phyloP scores from a whole-genome alignment of 2,888 invertebrate species.

The Automeris io region DNA sequence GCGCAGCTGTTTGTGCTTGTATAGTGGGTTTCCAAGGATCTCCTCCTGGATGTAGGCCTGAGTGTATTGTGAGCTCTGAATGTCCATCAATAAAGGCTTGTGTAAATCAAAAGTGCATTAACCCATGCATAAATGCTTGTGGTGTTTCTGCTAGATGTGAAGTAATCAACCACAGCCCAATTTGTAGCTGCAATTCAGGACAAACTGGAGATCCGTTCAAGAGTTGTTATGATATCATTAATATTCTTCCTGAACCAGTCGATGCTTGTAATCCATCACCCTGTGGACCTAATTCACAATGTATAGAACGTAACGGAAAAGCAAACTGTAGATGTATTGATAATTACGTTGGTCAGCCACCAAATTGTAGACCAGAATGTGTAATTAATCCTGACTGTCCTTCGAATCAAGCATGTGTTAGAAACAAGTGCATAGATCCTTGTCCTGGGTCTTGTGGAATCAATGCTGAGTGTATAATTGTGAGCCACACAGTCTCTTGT shows the following conservation, averaged over 20 bases:
- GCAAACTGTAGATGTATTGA: slow-evolving; percentile 87
- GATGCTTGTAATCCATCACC: slow-evolving; percentile 86
- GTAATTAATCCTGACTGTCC: slow-evolving; percentile 89
- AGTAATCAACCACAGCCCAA: slow-evolving; percentile 90
- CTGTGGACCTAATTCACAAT: slow-evolving; percentile 88
- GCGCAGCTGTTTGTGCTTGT: slow-evolving; percentile 89
- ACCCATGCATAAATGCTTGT: slow-evolving; percentile 90
- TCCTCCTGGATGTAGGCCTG: slow-evolving; percentile 88
- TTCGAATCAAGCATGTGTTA: slow-evolving; percentile 86
- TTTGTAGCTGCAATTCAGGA: slow-evolving; percentile 87
- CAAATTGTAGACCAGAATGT: slow-evolving; percentile 90
- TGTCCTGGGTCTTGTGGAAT: slow-evolving; percentile 89
- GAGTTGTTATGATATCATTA: slow-evolving; percentile 79
- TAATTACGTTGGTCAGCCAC: slow-evolving; percentile 86
- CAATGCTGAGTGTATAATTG: slow-evolving; percentile 87
- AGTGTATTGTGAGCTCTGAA: slow-evolving; percentile 90
- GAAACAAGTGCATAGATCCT: slow-evolving; percentile 88
- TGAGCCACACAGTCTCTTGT: slow-evolving; percentile 89
- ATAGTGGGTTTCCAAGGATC: slow-evolving; percentile 85
- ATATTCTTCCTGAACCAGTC: slow-evolving; percentile 44
- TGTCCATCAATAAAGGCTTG: slow-evolving; percentile 89
- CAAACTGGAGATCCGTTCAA: slow-evolving; percentile 89
- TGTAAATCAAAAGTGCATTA: slow-evolving; percentile 87
- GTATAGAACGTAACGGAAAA: slow-evolving; percentile 79
- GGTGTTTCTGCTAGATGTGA: slow-evolving; percentile 86